Evolutionary conservation across 2,797 vertebrate species (phyloP).

Genomic region (Macroramphosus scolopax): DNA sequence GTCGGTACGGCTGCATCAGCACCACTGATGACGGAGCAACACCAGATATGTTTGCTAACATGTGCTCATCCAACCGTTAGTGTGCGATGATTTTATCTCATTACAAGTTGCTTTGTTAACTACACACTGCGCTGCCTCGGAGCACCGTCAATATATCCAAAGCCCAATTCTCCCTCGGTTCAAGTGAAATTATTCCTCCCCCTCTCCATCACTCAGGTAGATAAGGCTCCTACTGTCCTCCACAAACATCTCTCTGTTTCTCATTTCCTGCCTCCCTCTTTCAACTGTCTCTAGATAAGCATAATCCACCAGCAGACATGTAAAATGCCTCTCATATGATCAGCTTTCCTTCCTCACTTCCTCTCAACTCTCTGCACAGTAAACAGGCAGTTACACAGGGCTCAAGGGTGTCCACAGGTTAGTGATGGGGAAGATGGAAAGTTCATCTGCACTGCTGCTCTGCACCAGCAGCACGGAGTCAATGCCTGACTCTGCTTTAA

Average conservation of each 20-base stretch:
- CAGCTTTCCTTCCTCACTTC: slow-evolving; percentile 27
- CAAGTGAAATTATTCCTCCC: slow-evolving; percentile 28
- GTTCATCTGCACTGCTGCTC: slow-evolving; percentile 50
- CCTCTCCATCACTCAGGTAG: slow-evolving; percentile 42
- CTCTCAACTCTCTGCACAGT: slow-evolving; percentile 45
- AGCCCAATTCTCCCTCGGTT: slow-evolving; percentile 51
- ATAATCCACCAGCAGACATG: slow-evolving; percentile 38
- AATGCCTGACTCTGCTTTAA: slow-evolving; percentile 35
- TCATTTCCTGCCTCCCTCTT: slow-evolving; percentile 33
- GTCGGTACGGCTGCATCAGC: slow-evolving; percentile 30
- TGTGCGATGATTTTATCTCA: slow-evolving; percentile 10
- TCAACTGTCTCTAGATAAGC: slow-evolving; percentile 30
- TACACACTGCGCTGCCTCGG: slow-evolving; percentile 27
- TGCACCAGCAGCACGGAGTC: slow-evolving; percentile 35
- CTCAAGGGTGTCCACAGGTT: slow-evolving; percentile 54
- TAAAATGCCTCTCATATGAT: slow-evolving; percentile 49
- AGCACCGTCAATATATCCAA: slow-evolving; percentile 29
- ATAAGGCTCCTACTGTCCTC: slow-evolving; percentile 40
- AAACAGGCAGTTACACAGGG: slow-evolving; percentile 45
- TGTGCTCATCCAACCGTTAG: slow-evolving; percentile 6
- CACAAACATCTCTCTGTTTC: slow-evolving; percentile 26
- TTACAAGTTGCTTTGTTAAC: slow-evolving; percentile 32
- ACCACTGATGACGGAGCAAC: slow-evolving; percentile 36
- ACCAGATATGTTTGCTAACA: slow-evolving; percentile 37
- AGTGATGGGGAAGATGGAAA: slow-evolving; percentile 47